Conservation (phyloP, 2,113 vertebrate genomes). For the Neolamprologus kungweensis region DNA sequence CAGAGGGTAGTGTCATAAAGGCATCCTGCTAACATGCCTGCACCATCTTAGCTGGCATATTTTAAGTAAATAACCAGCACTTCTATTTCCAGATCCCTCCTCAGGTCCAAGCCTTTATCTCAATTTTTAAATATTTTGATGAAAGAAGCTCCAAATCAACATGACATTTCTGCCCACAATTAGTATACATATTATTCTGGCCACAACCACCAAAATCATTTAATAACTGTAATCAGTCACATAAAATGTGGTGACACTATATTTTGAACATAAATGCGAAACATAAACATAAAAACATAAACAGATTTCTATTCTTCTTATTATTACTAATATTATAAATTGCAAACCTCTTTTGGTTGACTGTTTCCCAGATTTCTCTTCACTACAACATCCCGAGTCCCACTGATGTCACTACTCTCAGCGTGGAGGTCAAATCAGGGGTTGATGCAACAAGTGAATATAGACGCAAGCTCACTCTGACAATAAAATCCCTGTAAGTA, state of each 20-base stretch:
- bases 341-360: background rate
- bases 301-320: rapidly evolving
- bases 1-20: background rate
- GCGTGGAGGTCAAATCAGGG: rapidly evolving
- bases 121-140: background rate
- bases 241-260: background rate
- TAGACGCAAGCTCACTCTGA: background rate
- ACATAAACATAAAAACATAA: background rate
- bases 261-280: background rate
- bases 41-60: background rate
- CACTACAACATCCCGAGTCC: background rate
- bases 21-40: background rate
- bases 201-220: background rate
- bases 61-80: background rate
- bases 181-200: background rate
- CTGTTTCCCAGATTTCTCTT: background rate
- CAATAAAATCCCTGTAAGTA: background rate
- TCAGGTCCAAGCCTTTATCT: rapidly evolving
- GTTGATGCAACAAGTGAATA: rapidly evolving
- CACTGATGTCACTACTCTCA: background rate
- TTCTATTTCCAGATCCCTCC: rapidly evolving
- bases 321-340: background rate
- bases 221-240: rapidly evolving
- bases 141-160: rapidly evolving
- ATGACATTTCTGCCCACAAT: background rate